Conservation (phyloP, 2,888 invertebrate species). For the Temnothorax unifasciatus region DNA sequence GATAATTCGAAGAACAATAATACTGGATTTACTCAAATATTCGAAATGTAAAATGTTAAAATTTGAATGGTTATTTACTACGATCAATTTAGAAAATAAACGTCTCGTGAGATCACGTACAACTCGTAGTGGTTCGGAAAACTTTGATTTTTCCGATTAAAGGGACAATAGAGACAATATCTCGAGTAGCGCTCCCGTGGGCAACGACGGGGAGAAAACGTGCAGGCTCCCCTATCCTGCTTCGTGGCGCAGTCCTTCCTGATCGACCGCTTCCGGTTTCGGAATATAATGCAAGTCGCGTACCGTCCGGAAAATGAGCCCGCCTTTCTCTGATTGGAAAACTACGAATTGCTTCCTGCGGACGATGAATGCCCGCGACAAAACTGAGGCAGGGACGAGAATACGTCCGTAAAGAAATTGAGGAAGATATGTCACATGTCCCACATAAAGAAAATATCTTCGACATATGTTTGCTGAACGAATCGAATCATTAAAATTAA, state of each 20-base stretch:
- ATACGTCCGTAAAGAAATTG: slow-evolving; percentile 61
- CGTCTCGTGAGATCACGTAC: slow-evolving; percentile 28
- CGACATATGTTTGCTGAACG: slow-evolving; percentile 53
- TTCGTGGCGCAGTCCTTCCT: slow-evolving; percentile 62
- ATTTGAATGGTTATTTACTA: neutral
- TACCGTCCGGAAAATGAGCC: slow-evolving; percentile 81
- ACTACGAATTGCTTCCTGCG: slow-evolving; percentile 83
- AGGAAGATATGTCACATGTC: slow-evolving; percentile 20
- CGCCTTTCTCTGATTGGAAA: slow-evolving; percentile 82
- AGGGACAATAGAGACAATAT: slow-evolving; percentile 78
- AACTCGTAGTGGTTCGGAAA: slow-evolving; percentile 53
- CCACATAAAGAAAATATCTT: slow-evolving; percentile 44
- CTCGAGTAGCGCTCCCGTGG: slow-evolving; percentile 66
- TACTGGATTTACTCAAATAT: neutral
- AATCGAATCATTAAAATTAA: slow-evolving; percentile 42
- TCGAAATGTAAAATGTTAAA: neutral
- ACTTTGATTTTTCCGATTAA: slow-evolving; percentile 78
- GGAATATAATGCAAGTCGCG: slow-evolving; percentile 82
- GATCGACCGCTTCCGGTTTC: slow-evolving; percentile 80
- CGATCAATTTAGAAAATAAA: slow-evolving; percentile 22
- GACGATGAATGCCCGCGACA: slow-evolving; percentile 75
- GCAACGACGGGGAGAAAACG: slow-evolving; percentile 62
- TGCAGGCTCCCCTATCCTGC: slow-evolving; percentile 49
- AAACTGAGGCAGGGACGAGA: slow-evolving; percentile 59
- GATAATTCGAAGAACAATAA: neutral